phyloP scores from a whole-genome alignment of 2,888 invertebrate genomes.

The Himalopsyche tibetana region DNA sequence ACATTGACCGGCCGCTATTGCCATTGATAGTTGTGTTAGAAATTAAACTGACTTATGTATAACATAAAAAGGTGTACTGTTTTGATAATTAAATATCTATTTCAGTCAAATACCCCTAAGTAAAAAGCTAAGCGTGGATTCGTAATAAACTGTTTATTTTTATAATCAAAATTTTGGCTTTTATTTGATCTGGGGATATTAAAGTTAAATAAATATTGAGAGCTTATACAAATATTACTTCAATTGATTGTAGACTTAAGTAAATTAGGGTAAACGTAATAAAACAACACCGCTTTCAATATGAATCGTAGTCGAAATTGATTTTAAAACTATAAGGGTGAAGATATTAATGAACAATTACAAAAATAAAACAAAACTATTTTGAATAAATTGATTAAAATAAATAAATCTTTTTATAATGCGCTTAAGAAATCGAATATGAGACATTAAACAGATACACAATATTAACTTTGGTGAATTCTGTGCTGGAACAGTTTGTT shows the following conservation, averaged over 20 bases:
- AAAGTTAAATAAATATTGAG: not conserved
- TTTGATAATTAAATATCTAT: not conserved
- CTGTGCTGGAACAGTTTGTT: too few species aligned
- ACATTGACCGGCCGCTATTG: too few species aligned
- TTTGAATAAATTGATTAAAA: too few species aligned
- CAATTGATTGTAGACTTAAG: not conserved
- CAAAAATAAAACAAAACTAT: not conserved
- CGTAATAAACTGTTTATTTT: constrained; percentile 2
- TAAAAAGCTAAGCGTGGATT: not conserved
- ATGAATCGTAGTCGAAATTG: not conserved
- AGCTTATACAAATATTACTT: not conserved
- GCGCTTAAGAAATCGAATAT: too few species aligned
- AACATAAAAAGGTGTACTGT: too few species aligned
- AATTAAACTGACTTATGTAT: too few species aligned
- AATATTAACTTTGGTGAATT: too few species aligned
- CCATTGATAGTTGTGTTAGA: too few species aligned
- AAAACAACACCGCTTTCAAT: not conserved
- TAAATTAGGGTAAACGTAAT: not conserved
- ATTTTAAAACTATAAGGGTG: not conserved
- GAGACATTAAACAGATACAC: too few species aligned
- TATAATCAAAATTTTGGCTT: not conserved
- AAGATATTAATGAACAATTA: too few species aligned
- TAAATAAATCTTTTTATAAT: too few species aligned
- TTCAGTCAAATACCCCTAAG: not conserved
- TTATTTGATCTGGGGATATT: not conserved